A percentile compares a stretch with the other conserved stretches of the same genome.
phyloP scores from a whole-genome alignment of 2,797 vertebrate species.

The Siniperca scherzeri region DNA sequence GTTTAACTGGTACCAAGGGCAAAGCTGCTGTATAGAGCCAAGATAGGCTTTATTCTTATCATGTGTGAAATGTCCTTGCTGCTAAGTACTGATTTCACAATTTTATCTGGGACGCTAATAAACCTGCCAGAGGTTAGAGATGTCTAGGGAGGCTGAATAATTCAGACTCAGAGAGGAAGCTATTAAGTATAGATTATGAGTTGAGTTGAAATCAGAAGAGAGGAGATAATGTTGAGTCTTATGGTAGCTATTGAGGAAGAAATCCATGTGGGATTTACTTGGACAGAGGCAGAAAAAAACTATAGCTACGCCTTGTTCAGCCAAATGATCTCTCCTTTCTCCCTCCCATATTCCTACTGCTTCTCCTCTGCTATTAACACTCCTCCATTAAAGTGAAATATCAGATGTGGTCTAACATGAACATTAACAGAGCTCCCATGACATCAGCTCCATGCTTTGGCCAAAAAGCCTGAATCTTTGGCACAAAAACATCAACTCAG shows the following conservation, averaged over 20 bases:
- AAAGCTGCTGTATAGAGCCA: conserved; percentile 15
- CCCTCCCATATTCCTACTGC: conserved; percentile 24
- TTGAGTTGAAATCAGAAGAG: conserved; percentile 44
- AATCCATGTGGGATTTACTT: conserved; percentile 33
- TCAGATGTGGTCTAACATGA: conserved; percentile 70
- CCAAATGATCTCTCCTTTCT: conserved; percentile 39
- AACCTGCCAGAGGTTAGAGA: conserved; percentile 54
- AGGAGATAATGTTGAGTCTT: conserved; percentile 26
- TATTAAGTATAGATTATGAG: conserved; percentile 59
- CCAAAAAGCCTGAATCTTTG: conserved; percentile 64
- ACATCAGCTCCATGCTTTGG: conserved; percentile 73
- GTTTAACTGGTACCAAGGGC: background rate
- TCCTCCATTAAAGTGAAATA: conserved; percentile 75
- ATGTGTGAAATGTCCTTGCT: conserved; percentile 37
- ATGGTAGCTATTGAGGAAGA: conserved; percentile 14
- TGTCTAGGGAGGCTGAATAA: conserved; percentile 49
- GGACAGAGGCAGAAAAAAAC: conserved; percentile 4
- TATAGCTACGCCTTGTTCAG: conserved; percentile 26
- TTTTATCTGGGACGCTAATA: conserved; percentile 56
- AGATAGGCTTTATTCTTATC: conserved; percentile 45
- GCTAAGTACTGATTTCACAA: conserved; percentile 55
- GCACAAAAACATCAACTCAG: conserved; percentile 50
- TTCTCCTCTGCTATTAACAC: conserved; percentile 59
- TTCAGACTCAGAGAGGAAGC: conserved; percentile 48
- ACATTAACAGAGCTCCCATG: conserved; percentile 71